Evolutionary conservation across 2,113 vertebrate species (phyloP).

Genomic region (Sardina pilchardus): DNA sequence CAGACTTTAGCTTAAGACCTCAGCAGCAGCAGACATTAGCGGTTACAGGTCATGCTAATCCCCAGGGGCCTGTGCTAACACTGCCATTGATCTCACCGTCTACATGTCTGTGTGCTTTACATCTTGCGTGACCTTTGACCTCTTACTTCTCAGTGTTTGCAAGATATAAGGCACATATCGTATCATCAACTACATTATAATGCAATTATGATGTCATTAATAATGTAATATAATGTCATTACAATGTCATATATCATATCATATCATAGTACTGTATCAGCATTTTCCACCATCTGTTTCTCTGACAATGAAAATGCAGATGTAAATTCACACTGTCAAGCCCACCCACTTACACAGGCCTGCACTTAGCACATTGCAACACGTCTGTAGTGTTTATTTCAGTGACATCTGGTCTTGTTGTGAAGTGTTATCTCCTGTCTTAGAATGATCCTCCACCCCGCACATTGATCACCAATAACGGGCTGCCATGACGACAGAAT

Average conservation of each 20-base stretch:
- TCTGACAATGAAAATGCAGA: neutral
- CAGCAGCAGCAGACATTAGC: no score
- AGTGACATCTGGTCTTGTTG: neutral
- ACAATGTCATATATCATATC: no score
- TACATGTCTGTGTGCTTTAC: no score
- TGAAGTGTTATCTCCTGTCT: neutral
- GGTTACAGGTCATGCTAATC: no score
- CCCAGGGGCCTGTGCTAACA: no score
- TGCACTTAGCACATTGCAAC: neutral
- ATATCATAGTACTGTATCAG: neutral
- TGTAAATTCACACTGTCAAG: neutral
- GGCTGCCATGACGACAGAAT: neutral
- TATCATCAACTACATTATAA: no score
- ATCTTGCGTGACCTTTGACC: no score
- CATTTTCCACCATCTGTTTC: neutral
- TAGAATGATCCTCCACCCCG: neutral
- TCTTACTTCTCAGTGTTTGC: no score
- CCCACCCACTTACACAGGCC: neutral
- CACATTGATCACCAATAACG: neutral
- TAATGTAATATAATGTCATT: neutral
- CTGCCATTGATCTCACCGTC: no score
- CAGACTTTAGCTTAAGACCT: no score
- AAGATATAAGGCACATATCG: no score
- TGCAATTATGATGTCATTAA: no score
- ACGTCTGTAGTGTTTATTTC: neutral